Evolutionary conservation across 2,113 vertebrate species (phyloP).

Genomic region (Larimichthys crocea): DNA sequence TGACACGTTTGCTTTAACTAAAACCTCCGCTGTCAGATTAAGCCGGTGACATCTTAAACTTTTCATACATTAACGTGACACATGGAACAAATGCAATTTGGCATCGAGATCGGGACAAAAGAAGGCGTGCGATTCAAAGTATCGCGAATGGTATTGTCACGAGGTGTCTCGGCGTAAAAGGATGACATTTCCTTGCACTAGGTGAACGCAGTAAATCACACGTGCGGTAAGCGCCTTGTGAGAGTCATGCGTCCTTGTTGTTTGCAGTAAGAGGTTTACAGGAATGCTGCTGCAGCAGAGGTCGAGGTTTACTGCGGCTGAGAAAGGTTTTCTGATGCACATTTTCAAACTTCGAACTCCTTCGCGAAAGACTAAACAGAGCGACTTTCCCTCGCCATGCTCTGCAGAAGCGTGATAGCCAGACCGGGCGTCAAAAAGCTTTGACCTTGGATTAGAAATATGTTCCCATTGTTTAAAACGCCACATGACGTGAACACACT

Average conservation of each 20-base stretch:
- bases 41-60: slow-evolving; percentile 78
- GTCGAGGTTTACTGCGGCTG: too few relatives aligned
- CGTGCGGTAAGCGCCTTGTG: slow-evolving; percentile 31
- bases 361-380: background rate
- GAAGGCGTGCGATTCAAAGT: slow-evolving; percentile 50
- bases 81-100: slow-evolving; percentile 82
- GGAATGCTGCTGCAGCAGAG: background rate
- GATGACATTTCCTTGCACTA: slow-evolving; percentile 65
- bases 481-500: slow-evolving; percentile 2
- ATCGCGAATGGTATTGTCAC: slow-evolving; percentile 57
- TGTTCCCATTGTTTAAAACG: slow-evolving; percentile 36
- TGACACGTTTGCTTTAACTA: slow-evolving; percentile 84
- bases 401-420: slow-evolving; percentile 30
- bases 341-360: background rate
- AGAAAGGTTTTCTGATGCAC: background rate
- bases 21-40: slow-evolving; percentile 86
- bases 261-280: slow-evolving; percentile 49
- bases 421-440: slow-evolving; percentile 10
- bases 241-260: slow-evolving; percentile 20
- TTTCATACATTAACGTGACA: slow-evolving; percentile 81
- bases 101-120: slow-evolving; percentile 60
- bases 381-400: slow-evolving; percentile 1
- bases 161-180: slow-evolving; percentile 59
- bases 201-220: slow-evolving; percentile 63
- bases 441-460: slow-evolving; percentile 52